Percentiles rank a stretch among this genome's conserved stretches.
phyloP scores from a whole-genome alignment of 2,113 vertebrate genomes.

The Mustelus asterias region DNA sequence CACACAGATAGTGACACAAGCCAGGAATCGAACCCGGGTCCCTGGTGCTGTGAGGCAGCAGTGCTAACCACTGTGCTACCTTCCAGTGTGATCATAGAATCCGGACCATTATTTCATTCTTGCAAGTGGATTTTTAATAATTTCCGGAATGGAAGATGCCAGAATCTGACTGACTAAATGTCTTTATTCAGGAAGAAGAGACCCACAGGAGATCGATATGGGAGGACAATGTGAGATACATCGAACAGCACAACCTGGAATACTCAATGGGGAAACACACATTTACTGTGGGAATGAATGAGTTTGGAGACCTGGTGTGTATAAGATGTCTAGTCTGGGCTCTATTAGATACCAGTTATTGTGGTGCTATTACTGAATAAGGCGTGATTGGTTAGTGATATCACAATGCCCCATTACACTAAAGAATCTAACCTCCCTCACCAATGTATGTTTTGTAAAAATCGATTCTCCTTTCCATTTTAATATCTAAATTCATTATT shows the following conservation, averaged over 20 bases:
- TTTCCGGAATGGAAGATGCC: background rate
- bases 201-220: constrained; percentile 69
- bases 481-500: background rate
- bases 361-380: too few species aligned
- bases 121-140: background rate
- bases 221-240: constrained; percentile 81
- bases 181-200: constrained; percentile 66
- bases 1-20: too few species aligned
- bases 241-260: constrained; percentile 48
- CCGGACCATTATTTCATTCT: background rate
- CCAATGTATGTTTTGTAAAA: background rate
- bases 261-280: constrained; percentile 66
- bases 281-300: constrained; percentile 86
- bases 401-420: background rate
- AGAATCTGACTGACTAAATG: background rate
- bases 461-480: background rate
- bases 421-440: background rate
- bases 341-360: too few species aligned
- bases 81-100: too few species aligned
- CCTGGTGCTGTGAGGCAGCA: too few species aligned
- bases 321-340: background rate
- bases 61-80: too few species aligned
- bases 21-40: too few species aligned
- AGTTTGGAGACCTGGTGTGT: constrained; percentile 87
- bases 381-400: too few species aligned